Percentiles rank a stretch among this genome's conserved stretches.
phyloP scores from a whole-genome alignment of 1,140 invertebrate genomes.

The Latrodectus geometricus region DNA sequence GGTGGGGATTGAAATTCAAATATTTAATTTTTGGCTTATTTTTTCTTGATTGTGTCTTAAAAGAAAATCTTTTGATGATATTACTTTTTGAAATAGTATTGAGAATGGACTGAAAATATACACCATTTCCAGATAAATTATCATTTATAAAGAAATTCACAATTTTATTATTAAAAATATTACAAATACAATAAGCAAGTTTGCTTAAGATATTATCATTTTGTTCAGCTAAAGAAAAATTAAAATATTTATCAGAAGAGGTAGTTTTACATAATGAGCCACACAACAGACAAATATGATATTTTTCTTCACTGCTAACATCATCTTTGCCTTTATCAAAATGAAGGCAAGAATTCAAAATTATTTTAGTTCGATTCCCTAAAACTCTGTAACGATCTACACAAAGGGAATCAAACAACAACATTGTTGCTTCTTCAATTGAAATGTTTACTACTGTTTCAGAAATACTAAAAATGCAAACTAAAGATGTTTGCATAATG shows the following conservation, averaged over 20 bases:
- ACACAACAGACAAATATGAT: conserved; percentile 15
- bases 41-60: neutral
- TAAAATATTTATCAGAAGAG: no score
- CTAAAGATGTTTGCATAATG: neutral
- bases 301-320: neutral
- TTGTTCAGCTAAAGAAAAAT: no score
- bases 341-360: conserved; percentile 20
- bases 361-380: neutral
- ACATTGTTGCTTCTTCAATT: conserved; percentile 16
- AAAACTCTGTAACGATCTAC: neutral
- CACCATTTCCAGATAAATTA: neutral
- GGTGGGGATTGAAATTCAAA: neutral
- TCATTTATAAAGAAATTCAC: neutral
- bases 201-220: neutral
- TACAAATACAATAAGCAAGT: neutral
- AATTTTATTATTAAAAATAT: no score
- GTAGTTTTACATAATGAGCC: neutral
- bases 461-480: conserved; percentile 21
- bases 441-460: neutral
- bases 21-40: conserved; percentile 8
- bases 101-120: neutral
- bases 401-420: conserved; percentile 7
- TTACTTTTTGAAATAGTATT: no score
- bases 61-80: no score
- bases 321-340: neutral